These are phyloP conservation scores for Dendrophyllia cribrosa DNA, from an alignment of 64 coral and sea anemone genomes.

Conservation along the genomic window DNA sequence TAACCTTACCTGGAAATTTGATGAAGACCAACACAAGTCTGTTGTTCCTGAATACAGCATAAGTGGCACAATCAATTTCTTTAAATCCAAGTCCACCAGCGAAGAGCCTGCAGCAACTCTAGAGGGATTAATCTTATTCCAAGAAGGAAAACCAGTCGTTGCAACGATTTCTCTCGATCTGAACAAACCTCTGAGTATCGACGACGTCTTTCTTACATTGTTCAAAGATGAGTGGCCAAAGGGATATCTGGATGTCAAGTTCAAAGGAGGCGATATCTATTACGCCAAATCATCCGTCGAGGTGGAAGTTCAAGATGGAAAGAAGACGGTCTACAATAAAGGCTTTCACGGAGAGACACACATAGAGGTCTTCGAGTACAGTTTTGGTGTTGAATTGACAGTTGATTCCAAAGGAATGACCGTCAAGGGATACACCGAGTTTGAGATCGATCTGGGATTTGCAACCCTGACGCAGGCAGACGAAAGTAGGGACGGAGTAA, in stretches of 20 bases:
- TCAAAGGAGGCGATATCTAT: conserved; percentile 16
- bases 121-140: background rate
- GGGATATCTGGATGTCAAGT: conserved; percentile 37
- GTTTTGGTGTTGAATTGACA: conserved; percentile 4
- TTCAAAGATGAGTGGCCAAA: background rate
- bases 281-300: background rate
- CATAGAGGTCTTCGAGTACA: background rate
- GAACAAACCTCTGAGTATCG: conserved; percentile 5
- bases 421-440: conserved; percentile 7
- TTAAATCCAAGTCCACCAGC: background rate
- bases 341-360: conserved; percentile 25
- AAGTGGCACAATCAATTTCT: conserved; percentile 36
- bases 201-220: conserved; percentile 17
- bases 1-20: conserved; percentile 12
- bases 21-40: background rate
- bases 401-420: background rate
- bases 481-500: background rate
- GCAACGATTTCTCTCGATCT: background rate
- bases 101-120: conserved; percentile 1
- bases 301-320: background rate
- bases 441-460: conserved; percentile 31
- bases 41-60: background rate
- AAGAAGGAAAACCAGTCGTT: conserved; percentile 14
- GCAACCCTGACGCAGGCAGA: background rate
- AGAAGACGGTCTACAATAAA: background rate